Conservation (phyloP, 1,140 invertebrate genomes). For the Meloidogyne exigua region DNA sequence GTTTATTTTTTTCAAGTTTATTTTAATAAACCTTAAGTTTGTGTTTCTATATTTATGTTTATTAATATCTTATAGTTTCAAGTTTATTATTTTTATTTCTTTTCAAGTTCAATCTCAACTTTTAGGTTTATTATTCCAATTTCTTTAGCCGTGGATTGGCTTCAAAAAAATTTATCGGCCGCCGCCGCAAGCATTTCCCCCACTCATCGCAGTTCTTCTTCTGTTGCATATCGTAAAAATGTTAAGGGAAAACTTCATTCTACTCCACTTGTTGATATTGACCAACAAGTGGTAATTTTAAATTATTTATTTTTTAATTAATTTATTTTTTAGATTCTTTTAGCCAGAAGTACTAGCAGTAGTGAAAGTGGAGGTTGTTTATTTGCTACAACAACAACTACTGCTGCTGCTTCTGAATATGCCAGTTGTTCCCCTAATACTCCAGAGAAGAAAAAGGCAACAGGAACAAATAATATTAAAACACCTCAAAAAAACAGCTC, state of each 20-base stretch:
- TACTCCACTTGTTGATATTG: conserved; percentile 18
- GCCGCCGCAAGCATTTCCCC: conserved; percentile 17
- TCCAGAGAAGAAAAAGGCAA: background rate
- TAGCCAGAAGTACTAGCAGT: conserved; percentile 19
- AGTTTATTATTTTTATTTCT: background rate
- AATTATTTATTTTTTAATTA: background rate
- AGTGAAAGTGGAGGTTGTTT: conserved; percentile 11
- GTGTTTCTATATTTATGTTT: no score
- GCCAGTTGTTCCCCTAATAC: background rate
- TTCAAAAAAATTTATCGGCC: conserved; percentile 17
- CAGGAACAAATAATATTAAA: background rate
- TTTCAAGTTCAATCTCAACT: background rate
- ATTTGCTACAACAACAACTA: conserved; percentile 2
- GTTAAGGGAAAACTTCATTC: conserved; percentile 8
- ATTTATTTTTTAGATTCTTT: conserved; percentile 10
- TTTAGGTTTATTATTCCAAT: background rate
- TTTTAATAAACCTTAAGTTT: no score
- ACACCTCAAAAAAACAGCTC: background rate
- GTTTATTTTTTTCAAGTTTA: background rate
- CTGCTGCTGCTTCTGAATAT: background rate
- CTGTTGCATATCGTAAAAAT: background rate
- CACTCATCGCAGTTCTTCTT: background rate
- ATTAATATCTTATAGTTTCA: no score
- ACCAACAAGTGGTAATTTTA: conserved; percentile 4
- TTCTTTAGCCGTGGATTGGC: conserved; percentile 25